A percentile compares a stretch with the other conserved stretches of the same genome.
These are phyloP conservation scores for Bemisia tabaci DNA, from an alignment of 1,140 invertebrate species.

Conservation along the genomic window DNA sequence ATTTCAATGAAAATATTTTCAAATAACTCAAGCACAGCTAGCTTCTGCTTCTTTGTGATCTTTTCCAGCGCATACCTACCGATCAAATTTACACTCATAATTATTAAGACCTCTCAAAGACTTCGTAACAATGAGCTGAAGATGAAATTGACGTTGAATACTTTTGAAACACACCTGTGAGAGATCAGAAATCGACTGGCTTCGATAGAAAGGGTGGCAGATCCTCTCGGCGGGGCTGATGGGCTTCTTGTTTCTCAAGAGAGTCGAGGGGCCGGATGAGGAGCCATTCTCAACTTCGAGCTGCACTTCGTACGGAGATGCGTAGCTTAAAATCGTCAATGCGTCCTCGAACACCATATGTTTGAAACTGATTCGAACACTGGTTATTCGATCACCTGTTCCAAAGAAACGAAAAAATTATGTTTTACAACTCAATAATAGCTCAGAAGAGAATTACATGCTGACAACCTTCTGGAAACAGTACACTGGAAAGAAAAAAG, in stretches of 20 bases:
- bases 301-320: slow-evolving; percentile 77
- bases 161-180: too few relatives aligned
- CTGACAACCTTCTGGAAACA: too few relatives aligned
- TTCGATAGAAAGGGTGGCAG: slow-evolving; percentile 50
- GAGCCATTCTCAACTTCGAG: slow-evolving; percentile 46
- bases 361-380: slow-evolving; percentile 70
- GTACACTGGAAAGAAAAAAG: too few relatives aligned
- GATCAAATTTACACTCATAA: too few relatives aligned
- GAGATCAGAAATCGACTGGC: slow-evolving; percentile 49
- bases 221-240: slow-evolving; percentile 37
- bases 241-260: slow-evolving; percentile 33
- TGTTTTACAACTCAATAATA: not conserved
- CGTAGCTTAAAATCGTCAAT: slow-evolving; percentile 72
- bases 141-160: too few relatives aligned
- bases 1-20: too few relatives aligned
- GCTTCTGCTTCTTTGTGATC: too few relatives aligned
- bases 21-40: too few relatives aligned
- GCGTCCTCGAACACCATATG: slow-evolving; percentile 86
- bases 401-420: not conserved
- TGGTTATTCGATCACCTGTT: slow-evolving; percentile 71
- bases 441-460: too few relatives aligned
- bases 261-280: slow-evolving; percentile 36
- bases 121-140: too few relatives aligned
- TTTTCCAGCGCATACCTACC: too few relatives aligned
- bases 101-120: too few relatives aligned